Percentiles rank a stretch among this genome's conserved stretches.
Conservation (phyloP, 2,888 invertebrate genomes). For the Lasioglossum vierecki region DNA sequence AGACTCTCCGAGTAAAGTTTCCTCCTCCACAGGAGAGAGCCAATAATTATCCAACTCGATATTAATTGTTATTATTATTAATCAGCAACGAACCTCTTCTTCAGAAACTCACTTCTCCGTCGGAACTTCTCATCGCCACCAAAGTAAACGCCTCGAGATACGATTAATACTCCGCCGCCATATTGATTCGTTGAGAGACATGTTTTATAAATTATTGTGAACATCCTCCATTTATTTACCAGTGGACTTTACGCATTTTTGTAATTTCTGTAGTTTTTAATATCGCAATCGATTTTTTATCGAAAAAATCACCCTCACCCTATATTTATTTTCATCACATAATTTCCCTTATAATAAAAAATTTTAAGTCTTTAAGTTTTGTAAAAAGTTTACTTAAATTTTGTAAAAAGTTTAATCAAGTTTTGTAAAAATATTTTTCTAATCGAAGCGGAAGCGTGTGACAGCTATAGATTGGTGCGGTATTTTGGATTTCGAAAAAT, state of each 20-base stretch:
- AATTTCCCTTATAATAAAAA: background rate
- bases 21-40: background rate
- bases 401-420: too few relatives aligned
- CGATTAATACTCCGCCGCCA: background rate
- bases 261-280: too few relatives aligned
- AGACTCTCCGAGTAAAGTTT: background rate
- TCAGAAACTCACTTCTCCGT: background rate
- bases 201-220: too few relatives aligned
- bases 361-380: too few relatives aligned
- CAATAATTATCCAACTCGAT: slow-evolving; percentile 7
- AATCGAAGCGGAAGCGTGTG: background rate
- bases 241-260: too few relatives aligned
- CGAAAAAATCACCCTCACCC: too few relatives aligned
- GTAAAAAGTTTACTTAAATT: too few relatives aligned
- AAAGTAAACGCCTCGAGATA: background rate
- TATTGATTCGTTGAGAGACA: background rate
- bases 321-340: background rate
- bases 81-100: background rate
- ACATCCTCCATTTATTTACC: too few relatives aligned
- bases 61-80: slow-evolving; percentile 9
- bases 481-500: background rate
- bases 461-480: background rate
- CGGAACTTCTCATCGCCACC: background rate
- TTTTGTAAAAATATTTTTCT: background rate
- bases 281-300: too few relatives aligned